Conservation (phyloP, 1,140 invertebrate species). For the Musca domestica region DNA sequence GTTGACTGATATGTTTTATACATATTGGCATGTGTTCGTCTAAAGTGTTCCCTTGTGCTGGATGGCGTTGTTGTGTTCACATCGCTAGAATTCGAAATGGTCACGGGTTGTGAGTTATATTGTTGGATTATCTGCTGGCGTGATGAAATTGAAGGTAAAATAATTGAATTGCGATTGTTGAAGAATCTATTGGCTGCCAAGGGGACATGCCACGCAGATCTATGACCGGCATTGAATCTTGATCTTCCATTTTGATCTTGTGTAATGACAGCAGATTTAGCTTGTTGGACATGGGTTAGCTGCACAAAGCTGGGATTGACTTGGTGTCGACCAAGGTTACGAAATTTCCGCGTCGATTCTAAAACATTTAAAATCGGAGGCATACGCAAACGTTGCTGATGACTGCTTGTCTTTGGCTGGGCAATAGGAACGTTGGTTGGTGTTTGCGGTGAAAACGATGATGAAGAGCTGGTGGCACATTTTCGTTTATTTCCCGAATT, state of each 20-base stretch:
- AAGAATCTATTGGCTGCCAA: conserved; percentile 40
- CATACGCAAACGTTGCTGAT: conserved; percentile 32
- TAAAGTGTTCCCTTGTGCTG: neutral
- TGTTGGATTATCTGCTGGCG: conserved; percentile 13
- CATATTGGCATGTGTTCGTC: neutral
- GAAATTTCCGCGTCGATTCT: conserved; percentile 42
- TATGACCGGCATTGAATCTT: conserved; percentile 28
- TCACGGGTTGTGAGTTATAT: neutral
- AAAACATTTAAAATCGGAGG: conserved; percentile 49
- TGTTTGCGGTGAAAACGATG: neutral
- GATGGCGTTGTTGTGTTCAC: neutral
- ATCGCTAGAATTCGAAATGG: conserved; percentile 9
- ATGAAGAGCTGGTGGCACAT: conserved; percentile 10
- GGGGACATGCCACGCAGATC: conserved; percentile 46
- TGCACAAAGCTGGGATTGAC: conserved; percentile 46
- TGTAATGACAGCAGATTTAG: conserved; percentile 44
- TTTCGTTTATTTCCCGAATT: neutral
- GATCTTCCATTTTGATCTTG: conserved; percentile 6
- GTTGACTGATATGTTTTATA: neutral
- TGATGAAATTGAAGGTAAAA: conserved; percentile 37
- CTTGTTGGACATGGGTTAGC: conserved; percentile 45
- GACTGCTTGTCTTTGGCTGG: neutral
- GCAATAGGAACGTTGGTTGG: conserved; percentile 10
- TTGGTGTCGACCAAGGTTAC: conserved; percentile 35
- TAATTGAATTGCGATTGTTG: conserved; percentile 44